phyloP scores from a whole-genome alignment of 1,140 invertebrate genomes.

The Orius insidiosus region DNA sequence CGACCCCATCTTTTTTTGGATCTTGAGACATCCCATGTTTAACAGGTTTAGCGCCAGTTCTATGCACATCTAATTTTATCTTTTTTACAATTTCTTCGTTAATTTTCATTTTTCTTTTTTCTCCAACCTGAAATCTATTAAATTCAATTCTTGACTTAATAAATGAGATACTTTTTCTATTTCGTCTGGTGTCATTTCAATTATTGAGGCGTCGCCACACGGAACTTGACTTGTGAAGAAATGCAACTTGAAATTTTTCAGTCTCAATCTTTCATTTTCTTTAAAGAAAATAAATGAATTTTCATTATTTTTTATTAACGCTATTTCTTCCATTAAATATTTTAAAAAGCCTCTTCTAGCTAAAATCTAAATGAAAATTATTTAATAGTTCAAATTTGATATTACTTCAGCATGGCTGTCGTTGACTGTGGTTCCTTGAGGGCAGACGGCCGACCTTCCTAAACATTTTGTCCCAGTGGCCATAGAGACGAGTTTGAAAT shows the following conservation, averaged over 20 bases:
- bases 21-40: constrained; percentile 32
- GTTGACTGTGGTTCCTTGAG: constrained; percentile 52
- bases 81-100: constrained; percentile 3
- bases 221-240: constrained; percentile 76
- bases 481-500: constrained; percentile 50
- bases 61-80: constrained; percentile 38
- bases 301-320: constrained; percentile 24
- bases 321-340: constrained; percentile 52
- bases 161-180: constrained; percentile 7
- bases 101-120: constrained; percentile 15
- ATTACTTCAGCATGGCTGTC: constrained; percentile 75
- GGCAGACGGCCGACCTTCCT: constrained; percentile 46
- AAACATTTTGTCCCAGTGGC: constrained; percentile 86
- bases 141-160: neutral
- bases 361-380: constrained; percentile 33
- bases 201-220: constrained; percentile 89
- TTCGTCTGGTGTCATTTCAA: constrained; percentile 24
- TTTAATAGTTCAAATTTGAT: neutral
- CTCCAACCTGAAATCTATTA: neutral
- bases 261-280: constrained; percentile 25
- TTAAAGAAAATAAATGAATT: constrained; percentile 29
- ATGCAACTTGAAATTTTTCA: constrained; percentile 50
- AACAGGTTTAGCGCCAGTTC: constrained; percentile 82
- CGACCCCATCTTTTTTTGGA: constrained; percentile 31
- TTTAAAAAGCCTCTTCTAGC: constrained; percentile 62